Conservation (phyloP, 2,888 invertebrate genomes). For the Rhingia campestris region DNA sequence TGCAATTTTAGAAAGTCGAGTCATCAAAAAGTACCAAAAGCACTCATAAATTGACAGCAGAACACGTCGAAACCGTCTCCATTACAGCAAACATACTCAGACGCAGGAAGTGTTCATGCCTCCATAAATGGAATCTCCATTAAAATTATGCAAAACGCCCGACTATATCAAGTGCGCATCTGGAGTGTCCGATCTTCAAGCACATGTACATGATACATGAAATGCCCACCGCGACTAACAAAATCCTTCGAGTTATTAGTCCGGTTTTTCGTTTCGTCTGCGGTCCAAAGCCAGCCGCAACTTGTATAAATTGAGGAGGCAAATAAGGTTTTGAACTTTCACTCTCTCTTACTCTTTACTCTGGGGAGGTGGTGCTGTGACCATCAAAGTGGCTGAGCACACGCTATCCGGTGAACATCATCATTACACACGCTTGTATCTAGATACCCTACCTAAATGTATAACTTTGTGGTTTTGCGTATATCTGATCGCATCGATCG, state of each 20-base stretch:
- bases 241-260: conserved; percentile 57
- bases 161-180: conserved; percentile 51
- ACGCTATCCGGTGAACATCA: conserved; percentile 46
- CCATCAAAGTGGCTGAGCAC: conserved; percentile 39
- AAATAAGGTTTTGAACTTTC: conserved; percentile 60
- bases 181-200: conserved; percentile 32
- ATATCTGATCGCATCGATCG: conserved; percentile 52
- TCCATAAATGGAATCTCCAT: conserved; percentile 46
- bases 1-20: conserved; percentile 36
- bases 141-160: conserved; percentile 57
- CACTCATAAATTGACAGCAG: conserved; percentile 29
- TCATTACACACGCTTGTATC: conserved; percentile 40
- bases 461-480: conserved; percentile 11
- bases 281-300: not conserved
- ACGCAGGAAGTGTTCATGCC: conserved; percentile 48
- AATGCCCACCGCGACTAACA: conserved; percentile 18
- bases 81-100: conserved; percentile 32
- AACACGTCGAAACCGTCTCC: conserved; percentile 49
- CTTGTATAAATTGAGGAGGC: conserved; percentile 9
- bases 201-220: conserved; percentile 29
- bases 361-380: conserved; percentile 19
- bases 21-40: conserved; percentile 11
- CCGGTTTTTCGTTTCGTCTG: conserved; percentile 42
- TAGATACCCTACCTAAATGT: conserved; percentile 7
- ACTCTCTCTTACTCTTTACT: conserved; percentile 42